Conservation (phyloP, 2,888 invertebrate genomes). For the Eristalinus sepulchralis region DNA sequence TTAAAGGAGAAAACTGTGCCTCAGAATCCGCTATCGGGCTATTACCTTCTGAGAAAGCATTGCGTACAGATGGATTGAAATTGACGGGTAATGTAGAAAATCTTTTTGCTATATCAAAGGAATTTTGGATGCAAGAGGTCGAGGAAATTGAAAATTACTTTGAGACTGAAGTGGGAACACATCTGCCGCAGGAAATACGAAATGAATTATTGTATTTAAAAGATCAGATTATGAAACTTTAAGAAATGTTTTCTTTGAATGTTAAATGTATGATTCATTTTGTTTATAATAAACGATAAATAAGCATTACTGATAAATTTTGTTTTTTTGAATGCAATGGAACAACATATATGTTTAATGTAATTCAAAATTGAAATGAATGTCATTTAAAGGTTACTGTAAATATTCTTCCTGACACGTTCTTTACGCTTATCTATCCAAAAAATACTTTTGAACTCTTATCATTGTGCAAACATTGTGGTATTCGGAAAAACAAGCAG, state of each 20-base stretch:
- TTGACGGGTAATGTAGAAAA: conserved; percentile 87
- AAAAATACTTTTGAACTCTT: neutral
- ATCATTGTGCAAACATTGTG: conserved; percentile 9
- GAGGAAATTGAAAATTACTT: conserved; percentile 93
- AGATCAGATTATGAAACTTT: conserved; percentile 75
- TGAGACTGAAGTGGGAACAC: conserved; percentile 92
- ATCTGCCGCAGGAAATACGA: conserved; percentile 89
- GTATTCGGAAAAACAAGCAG: conserved; percentile 21
- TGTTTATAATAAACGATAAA: conserved; percentile 82
- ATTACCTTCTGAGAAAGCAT: conserved; percentile 84
- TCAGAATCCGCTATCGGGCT: conserved; percentile 89
- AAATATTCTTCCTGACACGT: neutral
- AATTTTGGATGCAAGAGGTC: conserved; percentile 95
- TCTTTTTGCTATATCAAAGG: conserved; percentile 92
- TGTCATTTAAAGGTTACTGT: neutral
- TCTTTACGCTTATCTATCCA: neutral
- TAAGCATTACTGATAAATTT: conserved; percentile 80
- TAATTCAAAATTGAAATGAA: neutral
- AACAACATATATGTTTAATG: neutral
- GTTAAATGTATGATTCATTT: neutral
- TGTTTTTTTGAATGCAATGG: neutral
- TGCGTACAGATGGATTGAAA: conserved; percentile 88
- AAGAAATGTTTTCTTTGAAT: neutral
- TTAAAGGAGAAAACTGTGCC: conserved; percentile 89
- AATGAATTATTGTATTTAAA: conserved; percentile 86